These are phyloP conservation scores for Triplophysa rosa DNA, from an alignment of 2,113 vertebrate genomes.

Conservation along the genomic window DNA sequence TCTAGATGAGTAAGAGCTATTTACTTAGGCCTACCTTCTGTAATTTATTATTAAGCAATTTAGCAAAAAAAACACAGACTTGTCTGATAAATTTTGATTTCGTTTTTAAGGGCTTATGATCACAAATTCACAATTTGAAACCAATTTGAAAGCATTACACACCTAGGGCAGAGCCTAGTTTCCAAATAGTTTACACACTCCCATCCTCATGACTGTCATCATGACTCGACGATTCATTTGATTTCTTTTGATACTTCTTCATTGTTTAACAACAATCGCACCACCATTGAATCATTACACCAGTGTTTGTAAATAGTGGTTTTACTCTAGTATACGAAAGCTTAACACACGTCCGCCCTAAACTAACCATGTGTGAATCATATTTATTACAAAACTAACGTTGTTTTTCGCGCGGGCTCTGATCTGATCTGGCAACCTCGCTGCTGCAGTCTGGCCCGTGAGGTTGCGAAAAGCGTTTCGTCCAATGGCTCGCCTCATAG, in stretches of 20 bases:
- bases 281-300: background rate
- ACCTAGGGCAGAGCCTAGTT: constrained; percentile 48
- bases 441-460: background rate
- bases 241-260: background rate
- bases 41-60: too few species aligned
- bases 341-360: too few species aligned
- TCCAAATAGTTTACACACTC: background rate
- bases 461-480: constrained; percentile 4
- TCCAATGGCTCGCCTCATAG: constrained; percentile 57
- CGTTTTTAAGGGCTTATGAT: too few species aligned
- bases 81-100: too few species aligned
- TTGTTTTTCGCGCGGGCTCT: background rate
- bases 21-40: too few species aligned
- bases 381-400: background rate
- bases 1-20: too few species aligned
- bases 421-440: constrained; percentile 25
- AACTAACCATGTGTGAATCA: background rate
- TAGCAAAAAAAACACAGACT: too few species aligned
- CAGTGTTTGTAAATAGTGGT: background rate
- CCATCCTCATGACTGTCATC: background rate
- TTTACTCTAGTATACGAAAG: background rate
- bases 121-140: background rate
- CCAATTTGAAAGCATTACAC: too few species aligned
- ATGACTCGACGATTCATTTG: constrained; percentile 26
- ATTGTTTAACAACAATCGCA: background rate